Base-by-base conservation (phyloP, 2,113 vertebrate genomes). In the Dolichotis patagonum region DNA sequence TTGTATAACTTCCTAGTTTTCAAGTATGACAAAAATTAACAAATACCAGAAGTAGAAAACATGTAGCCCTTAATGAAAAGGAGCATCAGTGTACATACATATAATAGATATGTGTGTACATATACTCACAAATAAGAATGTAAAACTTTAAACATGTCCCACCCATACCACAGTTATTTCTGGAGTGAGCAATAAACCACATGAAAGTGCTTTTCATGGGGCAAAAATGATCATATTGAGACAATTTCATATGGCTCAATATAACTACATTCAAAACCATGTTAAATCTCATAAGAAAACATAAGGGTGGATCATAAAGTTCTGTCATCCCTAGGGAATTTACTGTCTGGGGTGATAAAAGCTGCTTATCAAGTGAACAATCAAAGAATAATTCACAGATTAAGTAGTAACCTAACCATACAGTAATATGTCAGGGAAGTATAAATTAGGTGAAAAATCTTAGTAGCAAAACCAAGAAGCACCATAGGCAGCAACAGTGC, bases 311-410 rank as follows among this genome's bases (percentile, higher is more conserved):
- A 35, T 80, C 38, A 85, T 35, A 93, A 89, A 54, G 85, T 41
- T 0, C 13, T 19, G n/a, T 62, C 4, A 30, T 13, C n/a, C 9
- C 24, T 58, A 26, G 91, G 81, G 32, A 82, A 91, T 73, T n/a
- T 71, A 32, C 14, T n/a, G 0, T 49, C 26, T 69, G 28, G 2
- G 69, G 83, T 95, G 69, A 35, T 56, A 94, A 20, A 58, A 43
- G 65, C 83, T 85, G n/a, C 73, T 87, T 87, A 54, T 93, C 38
- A 22, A 32, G 35, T 86, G 62, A 86, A 92, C 95, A 84, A 3
- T 69, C 52, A 91, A 77, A n/a, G 19, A 32, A 14, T 80, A 62
- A 89, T 86, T 77, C 32, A 32, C 17, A 77, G 91, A 35, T 84
- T 67, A 95, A 95, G 58, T 84, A 62, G 75, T 65, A 46, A 82